phyloP scores from a whole-genome alignment of 2,797 vertebrate species.

The Cheirogaleus major region DNA sequence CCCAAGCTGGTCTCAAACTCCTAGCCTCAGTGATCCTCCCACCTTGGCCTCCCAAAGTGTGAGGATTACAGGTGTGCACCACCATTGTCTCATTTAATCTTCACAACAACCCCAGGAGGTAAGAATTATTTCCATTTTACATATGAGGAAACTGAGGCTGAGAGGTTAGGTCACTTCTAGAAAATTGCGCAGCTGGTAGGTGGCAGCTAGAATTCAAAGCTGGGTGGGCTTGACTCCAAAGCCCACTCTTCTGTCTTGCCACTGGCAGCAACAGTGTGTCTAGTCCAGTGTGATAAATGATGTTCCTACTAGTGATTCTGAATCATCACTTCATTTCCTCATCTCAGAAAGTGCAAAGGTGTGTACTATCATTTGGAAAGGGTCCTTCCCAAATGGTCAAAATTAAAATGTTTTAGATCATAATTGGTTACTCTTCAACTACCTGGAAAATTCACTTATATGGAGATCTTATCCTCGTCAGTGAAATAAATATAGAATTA shows the following conservation, averaged over 20 bases:
- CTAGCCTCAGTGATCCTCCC: not conserved
- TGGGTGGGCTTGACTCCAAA: not conserved
- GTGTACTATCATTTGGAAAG: not conserved
- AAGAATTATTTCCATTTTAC: not conserved
- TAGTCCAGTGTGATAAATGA: not conserved
- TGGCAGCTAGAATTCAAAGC: not conserved
- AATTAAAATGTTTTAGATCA: not conserved
- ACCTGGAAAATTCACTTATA: not conserved
- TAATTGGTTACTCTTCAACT: not conserved
- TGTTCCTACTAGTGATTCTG: not conserved
- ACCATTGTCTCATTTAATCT: not conserved
- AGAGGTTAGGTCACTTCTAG: not conserved
- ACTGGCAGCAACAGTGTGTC: too few relatives aligned
- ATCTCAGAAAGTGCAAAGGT: not conserved
- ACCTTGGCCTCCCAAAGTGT: not conserved
- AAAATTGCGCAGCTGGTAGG: not conserved
- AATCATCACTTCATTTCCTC: not conserved
- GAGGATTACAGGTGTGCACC: not conserved
- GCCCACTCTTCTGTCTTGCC: rapidly evolving
- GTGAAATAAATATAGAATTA: not conserved
- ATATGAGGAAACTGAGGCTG: not conserved
- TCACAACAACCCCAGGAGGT: not conserved
- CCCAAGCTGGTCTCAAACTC: not conserved
- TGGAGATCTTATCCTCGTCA: not conserved
- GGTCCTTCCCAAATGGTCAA: not conserved